Evolutionary conservation across 64 coral and sea anemone species (phyloP).

Genomic region (Cladopsammia gracilis): DNA sequence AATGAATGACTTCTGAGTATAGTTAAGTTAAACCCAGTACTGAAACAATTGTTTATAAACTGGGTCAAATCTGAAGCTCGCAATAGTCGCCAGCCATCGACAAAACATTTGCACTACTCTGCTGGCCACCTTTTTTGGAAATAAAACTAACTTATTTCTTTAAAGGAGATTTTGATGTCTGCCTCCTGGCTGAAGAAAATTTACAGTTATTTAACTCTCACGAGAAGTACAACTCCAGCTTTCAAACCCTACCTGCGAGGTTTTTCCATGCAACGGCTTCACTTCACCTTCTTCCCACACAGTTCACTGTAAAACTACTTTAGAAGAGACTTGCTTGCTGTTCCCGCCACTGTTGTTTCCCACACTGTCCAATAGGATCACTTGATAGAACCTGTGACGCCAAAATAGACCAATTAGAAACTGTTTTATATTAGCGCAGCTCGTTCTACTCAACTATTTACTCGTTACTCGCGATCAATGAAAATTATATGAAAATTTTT

Average conservation of each 20-base stretch:
- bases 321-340: neutral
- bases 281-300: neutral
- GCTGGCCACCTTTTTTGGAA: too few relatives aligned
- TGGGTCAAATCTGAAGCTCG: too few relatives aligned
- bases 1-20: too few relatives aligned
- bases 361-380: conserved; percentile 9
- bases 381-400: conserved; percentile 51
- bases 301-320: neutral
- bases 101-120: too few relatives aligned
- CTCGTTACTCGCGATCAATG: neutral
- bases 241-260: conserved; percentile 2
- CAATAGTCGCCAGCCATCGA: too few relatives aligned
- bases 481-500: too few relatives aligned
- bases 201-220: too few relatives aligned
- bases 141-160: too few relatives aligned
- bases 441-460: neutral
- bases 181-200: too few relatives aligned
- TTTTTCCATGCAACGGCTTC: conserved; percentile 37
- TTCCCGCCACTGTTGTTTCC: conserved; percentile 1
- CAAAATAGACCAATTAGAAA: conserved; percentile 38
- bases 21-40: too few relatives aligned
- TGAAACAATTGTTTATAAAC: too few relatives aligned
- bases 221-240: neutral
- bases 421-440: neutral
- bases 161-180: too few relatives aligned